These are phyloP conservation scores for Apotomis betuletana DNA, from an alignment of 2,888 invertebrate genomes.

Conservation along the genomic window DNA sequence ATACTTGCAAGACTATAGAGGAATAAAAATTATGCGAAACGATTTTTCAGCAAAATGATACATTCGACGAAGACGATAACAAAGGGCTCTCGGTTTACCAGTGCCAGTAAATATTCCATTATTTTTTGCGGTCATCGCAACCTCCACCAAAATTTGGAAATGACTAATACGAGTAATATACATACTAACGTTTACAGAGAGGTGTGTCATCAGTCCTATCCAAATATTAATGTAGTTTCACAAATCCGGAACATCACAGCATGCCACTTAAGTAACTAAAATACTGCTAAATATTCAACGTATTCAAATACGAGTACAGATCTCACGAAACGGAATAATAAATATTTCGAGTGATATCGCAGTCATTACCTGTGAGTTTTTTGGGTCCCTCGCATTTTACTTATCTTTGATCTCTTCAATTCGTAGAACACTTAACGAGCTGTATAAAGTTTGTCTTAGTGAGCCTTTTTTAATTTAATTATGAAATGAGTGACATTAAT, in stretches of 20 bases:
- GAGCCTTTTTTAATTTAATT: neutral
- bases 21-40: too few species aligned
- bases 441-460: neutral
- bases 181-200: neutral
- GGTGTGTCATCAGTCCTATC: neutral
- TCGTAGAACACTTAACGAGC: neutral
- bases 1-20: too few species aligned
- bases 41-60: too few species aligned
- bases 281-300: constrained; percentile 21
- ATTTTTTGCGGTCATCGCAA: too few species aligned
- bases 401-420: constrained; percentile 12
- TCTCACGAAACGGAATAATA: constrained; percentile 5
- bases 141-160: too few species aligned
- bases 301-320: neutral
- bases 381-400: neutral
- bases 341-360: constrained; percentile 11
- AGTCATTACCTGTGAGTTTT: neutral
- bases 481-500: neutral
- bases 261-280: constrained; percentile 15
- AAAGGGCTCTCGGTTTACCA: too few species aligned
- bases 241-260: constrained; percentile 2
- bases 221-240: neutral
- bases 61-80: too few species aligned
- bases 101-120: too few species aligned
- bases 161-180: too few species aligned